phyloP scores from a whole-genome alignment of 2,113 vertebrate genomes.

The Laterallus jamaicensis region DNA sequence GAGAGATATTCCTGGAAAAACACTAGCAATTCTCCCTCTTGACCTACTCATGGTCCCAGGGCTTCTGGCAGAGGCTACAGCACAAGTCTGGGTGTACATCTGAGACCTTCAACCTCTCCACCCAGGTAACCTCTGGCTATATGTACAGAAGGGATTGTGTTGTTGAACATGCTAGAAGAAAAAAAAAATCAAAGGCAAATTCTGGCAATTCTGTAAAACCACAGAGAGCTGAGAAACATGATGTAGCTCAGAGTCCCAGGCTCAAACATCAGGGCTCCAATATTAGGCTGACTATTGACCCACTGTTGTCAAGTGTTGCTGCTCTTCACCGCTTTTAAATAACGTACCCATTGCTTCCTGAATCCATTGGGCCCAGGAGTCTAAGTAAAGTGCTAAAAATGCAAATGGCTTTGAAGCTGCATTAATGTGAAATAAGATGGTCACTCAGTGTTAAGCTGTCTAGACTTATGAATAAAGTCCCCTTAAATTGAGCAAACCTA shows the following conservation, averaged over 20 bases:
- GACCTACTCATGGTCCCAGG: neutral
- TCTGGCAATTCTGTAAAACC: neutral
- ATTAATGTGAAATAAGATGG: conserved; percentile 37
- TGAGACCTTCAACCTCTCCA: neutral
- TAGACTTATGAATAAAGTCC: conserved; percentile 38
- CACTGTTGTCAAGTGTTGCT: neutral
- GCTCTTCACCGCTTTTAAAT: conserved; percentile 28
- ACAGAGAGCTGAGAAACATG: neutral
- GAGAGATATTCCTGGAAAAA: neutral
- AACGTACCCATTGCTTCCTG: neutral
- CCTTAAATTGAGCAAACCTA: conserved; percentile 22
- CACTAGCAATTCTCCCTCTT: neutral
- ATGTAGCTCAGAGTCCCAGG: neutral
- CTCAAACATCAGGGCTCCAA: neutral
- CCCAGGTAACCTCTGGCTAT: neutral
- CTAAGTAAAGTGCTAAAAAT: conserved; percentile 17
- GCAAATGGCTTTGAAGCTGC: conserved; percentile 17
- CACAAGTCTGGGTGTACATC: neutral
- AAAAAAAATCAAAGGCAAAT: neutral
- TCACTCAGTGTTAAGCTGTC: conserved; percentile 32
- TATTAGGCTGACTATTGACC: neutral
- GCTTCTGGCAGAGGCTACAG: neutral
- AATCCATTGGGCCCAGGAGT: conserved; percentile 20
- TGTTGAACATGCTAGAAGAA: neutral
- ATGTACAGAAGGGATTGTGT: fast-evolving